A percentile compares a stretch with the other conserved stretches of the same genome.
Evolutionary conservation across 2,113 vertebrate species (phyloP).

Genomic region (Lampris megalopsis): DNA sequence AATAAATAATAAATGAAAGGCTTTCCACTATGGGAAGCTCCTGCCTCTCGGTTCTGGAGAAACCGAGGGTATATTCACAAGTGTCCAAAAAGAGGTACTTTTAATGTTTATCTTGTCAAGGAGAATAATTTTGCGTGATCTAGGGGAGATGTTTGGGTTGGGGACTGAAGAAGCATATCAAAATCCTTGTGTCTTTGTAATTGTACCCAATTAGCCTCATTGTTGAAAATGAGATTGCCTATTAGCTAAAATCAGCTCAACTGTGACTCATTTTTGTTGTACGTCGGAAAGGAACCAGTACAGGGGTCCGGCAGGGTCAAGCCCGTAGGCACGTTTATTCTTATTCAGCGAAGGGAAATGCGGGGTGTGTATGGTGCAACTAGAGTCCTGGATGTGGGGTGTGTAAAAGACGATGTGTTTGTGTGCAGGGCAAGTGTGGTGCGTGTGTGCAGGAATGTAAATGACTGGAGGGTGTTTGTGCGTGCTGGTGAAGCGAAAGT

Average conservation of each 20-base stretch:
- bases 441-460: too few species aligned
- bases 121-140: background rate
- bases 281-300: too few species aligned
- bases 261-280: constrained; percentile 38
- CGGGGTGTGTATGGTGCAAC: too few species aligned
- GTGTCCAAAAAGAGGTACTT: constrained; percentile 12
- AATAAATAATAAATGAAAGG: constrained; percentile 50
- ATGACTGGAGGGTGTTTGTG: too few species aligned
- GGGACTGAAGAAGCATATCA: background rate
- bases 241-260: constrained; percentile 56
- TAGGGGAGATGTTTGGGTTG: constrained; percentile 1
- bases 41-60: constrained; percentile 1
- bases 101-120: constrained; percentile 16
- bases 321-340: too few species aligned
- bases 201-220: constrained; percentile 15
- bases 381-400: too few species aligned
- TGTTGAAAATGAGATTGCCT: constrained; percentile 56
- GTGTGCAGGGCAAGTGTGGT: too few species aligned
- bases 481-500: too few species aligned
- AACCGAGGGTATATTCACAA: constrained; percentile 23
- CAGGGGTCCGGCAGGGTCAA: too few species aligned
- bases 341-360: too few species aligned
- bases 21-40: constrained; percentile 31
- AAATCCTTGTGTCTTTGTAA: constrained; percentile 23
- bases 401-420: too few species aligned